Base-by-base conservation (phyloP, 2,797 vertebrate species). In the Natrix natrix region DNA sequence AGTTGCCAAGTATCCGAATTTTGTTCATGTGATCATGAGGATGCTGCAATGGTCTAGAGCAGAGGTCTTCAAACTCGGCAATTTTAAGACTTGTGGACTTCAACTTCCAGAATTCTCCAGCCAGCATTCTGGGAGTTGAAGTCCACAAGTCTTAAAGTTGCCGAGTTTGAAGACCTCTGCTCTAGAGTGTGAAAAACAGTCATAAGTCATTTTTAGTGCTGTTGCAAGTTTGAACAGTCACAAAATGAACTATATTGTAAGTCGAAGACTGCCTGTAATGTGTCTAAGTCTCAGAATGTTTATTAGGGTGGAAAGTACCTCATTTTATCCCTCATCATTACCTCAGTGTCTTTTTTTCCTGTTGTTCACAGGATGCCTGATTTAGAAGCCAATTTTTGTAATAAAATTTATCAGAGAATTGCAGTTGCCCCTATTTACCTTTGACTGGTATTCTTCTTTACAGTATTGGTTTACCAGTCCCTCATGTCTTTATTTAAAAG, bases 321-420 rank as follows among this genome's bases (percentile, higher is more conserved):
- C 43, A 5, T 48, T 83, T 43, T 43, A 22, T 1, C 4, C 20
- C 37, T 37, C 37, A 83, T 24, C 43, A 5, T 8, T 22, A 78
- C 8, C 22, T 22, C 8, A 10, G 20, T 43, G 37, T 37, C 1
- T 83, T 83, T 83, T 43, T 83, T 83, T 83, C 20, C 90, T 61
- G 56, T 91, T 90, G 52, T 94, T 93, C 83, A 60, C 95, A 94
- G 89, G 32, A 74, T 78, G 96, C 91, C 90, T 52, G 69, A 93
- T 52, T 0, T 16, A 55, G 4, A 95, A 96, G 94, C 86, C 91
- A 91, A 55, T 94, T 22, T 95, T 96, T 87, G 88, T 94, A 93
- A 93, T 92, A 90, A 94, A 96, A 94, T 61, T 69, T 96, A 89
- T 74, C 95, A 93, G 92, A 90, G 90, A 92, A 91, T 32, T 95